Percentiles rank a stretch among this genome's conserved stretches.
Evolutionary conservation across 2,113 vertebrate species (phyloP).

Genomic region (Nycticorax nycticorax): DNA sequence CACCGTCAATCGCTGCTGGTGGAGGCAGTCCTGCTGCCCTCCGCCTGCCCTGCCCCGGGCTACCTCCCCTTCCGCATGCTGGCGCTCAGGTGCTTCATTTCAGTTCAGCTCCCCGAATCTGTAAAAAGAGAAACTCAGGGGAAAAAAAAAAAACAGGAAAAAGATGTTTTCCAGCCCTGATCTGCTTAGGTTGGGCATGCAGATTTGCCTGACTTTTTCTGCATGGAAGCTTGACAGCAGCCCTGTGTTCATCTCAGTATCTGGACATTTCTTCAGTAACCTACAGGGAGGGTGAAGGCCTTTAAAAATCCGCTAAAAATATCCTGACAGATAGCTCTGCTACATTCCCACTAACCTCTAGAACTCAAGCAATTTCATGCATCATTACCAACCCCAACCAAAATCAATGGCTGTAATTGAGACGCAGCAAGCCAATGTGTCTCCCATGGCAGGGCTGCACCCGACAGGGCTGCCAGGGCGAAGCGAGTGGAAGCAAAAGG

Average conservation of each 20-base stretch:
- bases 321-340: not conserved
- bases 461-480: not conserved
- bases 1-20: not conserved
- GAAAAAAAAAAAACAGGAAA: not conserved
- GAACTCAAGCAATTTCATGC: not conserved
- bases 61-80: not conserved
- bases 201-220: not conserved
- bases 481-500: not conserved
- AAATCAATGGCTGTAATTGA: not conserved
- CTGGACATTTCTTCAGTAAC: not conserved
- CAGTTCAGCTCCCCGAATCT: not conserved
- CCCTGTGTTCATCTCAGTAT: not conserved
- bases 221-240: not conserved
- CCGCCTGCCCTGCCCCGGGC: not conserved
- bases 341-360: not conserved
- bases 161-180: not conserved
- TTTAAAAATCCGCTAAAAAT: not conserved
- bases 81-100: not conserved
- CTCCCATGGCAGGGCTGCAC: not conserved
- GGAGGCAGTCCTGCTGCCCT: not conserved
- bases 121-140: not conserved
- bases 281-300: not conserved
- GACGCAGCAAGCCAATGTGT: rapidly evolving
- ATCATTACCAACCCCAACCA: not conserved
- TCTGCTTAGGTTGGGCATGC: not conserved